A percentile compares a stretch with the other conserved stretches of the same genome.
Conservation (phyloP, 2,113 vertebrate species). For the Engystomops pustulosus region DNA sequence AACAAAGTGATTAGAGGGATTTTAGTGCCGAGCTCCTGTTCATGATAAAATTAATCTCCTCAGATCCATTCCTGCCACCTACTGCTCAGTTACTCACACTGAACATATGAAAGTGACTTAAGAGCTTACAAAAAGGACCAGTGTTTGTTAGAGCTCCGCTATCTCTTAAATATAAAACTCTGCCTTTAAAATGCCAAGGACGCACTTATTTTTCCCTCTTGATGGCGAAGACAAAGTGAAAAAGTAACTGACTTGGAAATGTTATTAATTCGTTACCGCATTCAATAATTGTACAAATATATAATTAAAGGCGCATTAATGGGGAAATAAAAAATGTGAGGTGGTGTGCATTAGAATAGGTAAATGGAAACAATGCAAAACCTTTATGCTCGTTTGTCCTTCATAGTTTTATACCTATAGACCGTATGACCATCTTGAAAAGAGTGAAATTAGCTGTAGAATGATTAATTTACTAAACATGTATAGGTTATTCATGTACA, state of each 20-base stretch:
- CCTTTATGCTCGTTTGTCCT: background rate
- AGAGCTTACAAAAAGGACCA: constrained; percentile 61
- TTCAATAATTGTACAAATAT: constrained; percentile 3
- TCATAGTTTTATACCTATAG: background rate
- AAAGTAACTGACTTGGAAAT: constrained; percentile 2
- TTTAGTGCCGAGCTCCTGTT: constrained; percentile 24
- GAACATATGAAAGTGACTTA: constrained; percentile 17
- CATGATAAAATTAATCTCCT: constrained; percentile 43
- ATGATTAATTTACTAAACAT: constrained; percentile 2
- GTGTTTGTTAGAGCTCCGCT: constrained; percentile 19
- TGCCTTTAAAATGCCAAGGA: constrained; percentile 70
- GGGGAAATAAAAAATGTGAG: background rate
- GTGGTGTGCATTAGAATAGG: background rate
- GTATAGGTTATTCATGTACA: background rate
- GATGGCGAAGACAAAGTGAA: background rate
- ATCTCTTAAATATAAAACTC: constrained; percentile 43
- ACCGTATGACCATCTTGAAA: background rate
- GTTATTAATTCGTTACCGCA: background rate
- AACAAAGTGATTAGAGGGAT: background rate
- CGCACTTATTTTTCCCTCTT: constrained; percentile 29
- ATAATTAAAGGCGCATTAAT: background rate
- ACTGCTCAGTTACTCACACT: constrained; percentile 60
- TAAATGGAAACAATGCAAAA: background rate
- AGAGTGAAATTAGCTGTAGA: background rate
- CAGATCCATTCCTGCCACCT: constrained; percentile 1